Percentiles rank a stretch among this genome's conserved stretches.
phyloP scores from a whole-genome alignment of 2,113 vertebrate genomes.

The Microtus richardsoni region DNA sequence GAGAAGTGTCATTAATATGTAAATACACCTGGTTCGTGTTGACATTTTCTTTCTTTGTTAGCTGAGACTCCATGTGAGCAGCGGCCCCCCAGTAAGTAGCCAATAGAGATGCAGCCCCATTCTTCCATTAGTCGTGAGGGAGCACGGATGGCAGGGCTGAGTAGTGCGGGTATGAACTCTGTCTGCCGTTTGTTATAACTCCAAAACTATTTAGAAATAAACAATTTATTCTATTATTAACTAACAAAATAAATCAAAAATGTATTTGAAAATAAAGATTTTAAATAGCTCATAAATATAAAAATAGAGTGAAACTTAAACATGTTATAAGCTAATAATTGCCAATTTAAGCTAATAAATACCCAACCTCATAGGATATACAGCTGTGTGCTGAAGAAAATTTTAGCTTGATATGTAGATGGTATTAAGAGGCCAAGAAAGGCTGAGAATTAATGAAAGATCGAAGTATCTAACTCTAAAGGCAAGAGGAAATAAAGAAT shows the following conservation, averaged over 20 bases:
- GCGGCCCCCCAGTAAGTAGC: no score
- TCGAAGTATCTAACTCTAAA: background rate
- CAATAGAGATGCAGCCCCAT: no score
- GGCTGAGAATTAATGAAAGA: background rate
- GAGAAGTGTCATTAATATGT: background rate
- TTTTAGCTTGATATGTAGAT: background rate
- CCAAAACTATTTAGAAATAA: background rate
- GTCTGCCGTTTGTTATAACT: background rate
- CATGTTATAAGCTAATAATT: constrained; percentile 26
- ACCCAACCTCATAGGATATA: background rate
- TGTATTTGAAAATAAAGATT: constrained; percentile 2
- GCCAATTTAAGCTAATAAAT: no score
- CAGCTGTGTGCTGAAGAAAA: background rate
- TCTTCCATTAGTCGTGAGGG: background rate
- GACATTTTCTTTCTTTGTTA: background rate
- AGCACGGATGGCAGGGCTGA: no score
- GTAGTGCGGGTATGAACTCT: background rate
- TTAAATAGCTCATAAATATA: background rate
- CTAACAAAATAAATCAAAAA: background rate
- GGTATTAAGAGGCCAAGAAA: background rate
- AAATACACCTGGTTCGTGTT: background rate
- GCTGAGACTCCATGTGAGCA: background rate
- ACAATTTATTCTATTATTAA: background rate
- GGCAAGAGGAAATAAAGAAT: background rate
- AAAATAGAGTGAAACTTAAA: background rate